A percentile compares a stretch with the other conserved stretches of the same genome.
Conservation (phyloP, 2,888 invertebrate species). For the Crioceris asparagi region DNA sequence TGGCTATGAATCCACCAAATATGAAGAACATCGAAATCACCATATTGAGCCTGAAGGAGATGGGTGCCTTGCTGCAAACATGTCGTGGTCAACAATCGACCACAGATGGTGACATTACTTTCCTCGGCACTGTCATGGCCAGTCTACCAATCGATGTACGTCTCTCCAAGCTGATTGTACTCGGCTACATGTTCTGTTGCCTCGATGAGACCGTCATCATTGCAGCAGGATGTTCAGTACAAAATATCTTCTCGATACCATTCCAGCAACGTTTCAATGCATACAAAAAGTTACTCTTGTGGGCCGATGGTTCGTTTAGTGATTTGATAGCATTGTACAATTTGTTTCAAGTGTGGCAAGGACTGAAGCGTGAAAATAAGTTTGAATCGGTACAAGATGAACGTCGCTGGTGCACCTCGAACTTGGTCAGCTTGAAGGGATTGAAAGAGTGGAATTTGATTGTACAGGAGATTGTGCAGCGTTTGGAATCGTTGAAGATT, state of each 20-base stretch:
- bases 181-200: slow-evolving; percentile 79
- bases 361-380: slow-evolving; percentile 23
- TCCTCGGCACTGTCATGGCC: slow-evolving; percentile 74
- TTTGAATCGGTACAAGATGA: slow-evolving; percentile 21
- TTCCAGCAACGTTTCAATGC: slow-evolving; percentile 58
- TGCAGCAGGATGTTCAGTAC: slow-evolving; percentile 73
- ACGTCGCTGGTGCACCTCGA: slow-evolving; percentile 53
- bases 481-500: slow-evolving; percentile 53
- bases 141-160: slow-evolving; percentile 72
- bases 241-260: slow-evolving; percentile 66
- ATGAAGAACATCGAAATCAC: slow-evolving; percentile 70
- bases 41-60: slow-evolving; percentile 75
- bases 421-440: slow-evolving; percentile 60
- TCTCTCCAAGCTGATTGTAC: slow-evolving; percentile 69
- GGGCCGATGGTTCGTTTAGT: slow-evolving; percentile 74
- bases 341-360: slow-evolving; percentile 64
- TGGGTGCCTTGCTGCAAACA: slow-evolving; percentile 66
- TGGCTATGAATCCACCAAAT: slow-evolving; percentile 82
- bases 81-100: slow-evolving; percentile 32
- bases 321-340: slow-evolving; percentile 76
- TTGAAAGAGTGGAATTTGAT: slow-evolving; percentile 63
- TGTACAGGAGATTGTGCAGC: slow-evolving; percentile 54
- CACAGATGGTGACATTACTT: slow-evolving; percentile 77
- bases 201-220: slow-evolving; percentile 79
- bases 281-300: slow-evolving; percentile 65